phyloP scores from a whole-genome alignment of 2,113 vertebrate species.

The Phaethornis superciliosus region DNA sequence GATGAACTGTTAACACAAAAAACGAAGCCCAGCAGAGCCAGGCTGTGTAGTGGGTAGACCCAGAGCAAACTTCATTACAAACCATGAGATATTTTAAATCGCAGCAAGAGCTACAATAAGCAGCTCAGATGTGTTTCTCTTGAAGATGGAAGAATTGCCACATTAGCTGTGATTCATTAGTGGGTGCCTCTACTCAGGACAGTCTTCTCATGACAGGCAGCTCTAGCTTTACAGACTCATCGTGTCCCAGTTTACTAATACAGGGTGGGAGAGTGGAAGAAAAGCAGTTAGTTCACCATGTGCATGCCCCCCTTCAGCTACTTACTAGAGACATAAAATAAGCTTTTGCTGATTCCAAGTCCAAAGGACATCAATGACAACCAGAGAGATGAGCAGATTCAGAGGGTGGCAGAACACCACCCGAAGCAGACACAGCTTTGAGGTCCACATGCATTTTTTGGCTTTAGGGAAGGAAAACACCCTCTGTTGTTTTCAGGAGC shows the following conservation, averaged over 20 bases:
- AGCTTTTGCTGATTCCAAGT: neutral
- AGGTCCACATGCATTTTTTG: neutral
- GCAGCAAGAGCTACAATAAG: neutral
- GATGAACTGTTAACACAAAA: neutral
- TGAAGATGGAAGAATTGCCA: neutral
- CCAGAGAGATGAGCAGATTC: neutral
- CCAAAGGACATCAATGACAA: neutral
- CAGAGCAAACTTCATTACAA: neutral
- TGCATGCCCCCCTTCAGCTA: neutral
- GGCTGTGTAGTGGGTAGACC: neutral
- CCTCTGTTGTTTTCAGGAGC: constrained; percentile 53
- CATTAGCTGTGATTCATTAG: neutral
- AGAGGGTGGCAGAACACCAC: neutral
- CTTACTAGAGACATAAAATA: neutral
- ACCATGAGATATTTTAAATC: neutral
- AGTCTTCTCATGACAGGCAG: neutral
- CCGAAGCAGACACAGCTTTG: neutral
- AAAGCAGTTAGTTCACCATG: neutral
- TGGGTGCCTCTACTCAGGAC: neutral
- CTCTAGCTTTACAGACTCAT: neutral
- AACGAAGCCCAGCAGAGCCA: neutral
- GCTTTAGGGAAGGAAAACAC: constrained; percentile 51
- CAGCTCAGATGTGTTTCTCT: neutral
- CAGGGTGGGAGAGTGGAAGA: fast-evolving
- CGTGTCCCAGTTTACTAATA: neutral